These are phyloP conservation scores for Chionis minor DNA, from an alignment of 2,113 vertebrate genomes.

Conservation along the genomic window DNA sequence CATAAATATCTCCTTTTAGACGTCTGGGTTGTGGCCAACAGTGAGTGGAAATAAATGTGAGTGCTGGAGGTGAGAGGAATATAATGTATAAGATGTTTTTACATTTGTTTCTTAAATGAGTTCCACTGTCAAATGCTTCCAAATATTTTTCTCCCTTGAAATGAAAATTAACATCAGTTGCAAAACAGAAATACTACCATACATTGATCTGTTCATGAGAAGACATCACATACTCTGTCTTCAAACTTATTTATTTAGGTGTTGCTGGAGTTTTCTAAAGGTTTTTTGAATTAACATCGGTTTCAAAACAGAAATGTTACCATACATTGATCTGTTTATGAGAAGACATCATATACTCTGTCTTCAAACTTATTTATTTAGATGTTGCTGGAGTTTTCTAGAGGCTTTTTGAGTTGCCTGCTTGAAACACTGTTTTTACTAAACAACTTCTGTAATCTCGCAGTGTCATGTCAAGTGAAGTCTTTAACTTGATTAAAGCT, in stretches of 20 bases:
- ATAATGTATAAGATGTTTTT: not conserved
- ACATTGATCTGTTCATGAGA: not conserved
- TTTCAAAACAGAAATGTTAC: not conserved
- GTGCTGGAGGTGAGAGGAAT: not conserved
- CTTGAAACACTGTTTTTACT: not conserved
- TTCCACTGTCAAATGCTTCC: not conserved
- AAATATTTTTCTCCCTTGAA: not conserved
- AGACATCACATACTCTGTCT: not conserved
- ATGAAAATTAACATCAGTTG: not conserved
- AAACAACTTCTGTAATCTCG: not conserved
- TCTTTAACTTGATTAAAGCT: not conserved
- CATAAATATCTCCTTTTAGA: not conserved
- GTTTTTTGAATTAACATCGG: not conserved
- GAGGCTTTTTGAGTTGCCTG: not conserved
- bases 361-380: not conserved
- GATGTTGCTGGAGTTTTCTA: not conserved
- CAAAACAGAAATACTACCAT: not conserved
- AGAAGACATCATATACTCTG: not conserved
- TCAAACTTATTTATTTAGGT: not conserved
- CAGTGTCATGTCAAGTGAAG: not conserved
- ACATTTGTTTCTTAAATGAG: not conserved
- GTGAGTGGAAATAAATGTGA: not conserved
- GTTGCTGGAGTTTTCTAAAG: not conserved
- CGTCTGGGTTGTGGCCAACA: not conserved
- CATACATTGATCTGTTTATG: not conserved